Percentiles rank a stretch among this genome's conserved stretches.
phyloP scores from a whole-genome alignment of 2,797 vertebrate species.

The Botia almorhae region DNA sequence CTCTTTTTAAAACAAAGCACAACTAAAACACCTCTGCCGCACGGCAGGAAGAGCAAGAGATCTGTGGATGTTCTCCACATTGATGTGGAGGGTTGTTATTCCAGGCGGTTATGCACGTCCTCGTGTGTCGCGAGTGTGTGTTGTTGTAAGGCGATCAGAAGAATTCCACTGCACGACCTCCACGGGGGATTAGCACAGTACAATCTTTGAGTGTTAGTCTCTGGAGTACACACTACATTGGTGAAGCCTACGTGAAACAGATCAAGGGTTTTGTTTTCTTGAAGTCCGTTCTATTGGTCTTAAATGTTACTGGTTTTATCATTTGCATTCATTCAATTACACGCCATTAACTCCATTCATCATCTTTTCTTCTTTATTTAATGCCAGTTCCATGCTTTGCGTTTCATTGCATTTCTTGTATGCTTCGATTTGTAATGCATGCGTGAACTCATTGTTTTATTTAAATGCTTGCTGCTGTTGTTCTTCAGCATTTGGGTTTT shows the following conservation, averaged over 20 bases:
- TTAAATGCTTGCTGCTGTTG: slow-evolving; percentile 28
- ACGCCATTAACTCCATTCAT: not conserved
- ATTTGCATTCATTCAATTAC: not conserved
- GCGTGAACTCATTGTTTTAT: slow-evolving; percentile 32
- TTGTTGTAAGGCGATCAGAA: slow-evolving; percentile 28
- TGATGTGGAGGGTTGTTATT: slow-evolving; percentile 45
- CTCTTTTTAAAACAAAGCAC: slow-evolving; percentile 8
- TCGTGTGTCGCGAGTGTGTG: slow-evolving; percentile 11
- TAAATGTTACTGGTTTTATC: not conserved
- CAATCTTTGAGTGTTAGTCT: slow-evolving; percentile 6
- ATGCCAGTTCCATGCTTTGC: slow-evolving; percentile 26
- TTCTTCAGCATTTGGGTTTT: slow-evolving; percentile 37
- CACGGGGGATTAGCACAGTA: slow-evolving; percentile 30
- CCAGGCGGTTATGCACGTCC: not conserved
- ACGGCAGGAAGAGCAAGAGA: not conserved
- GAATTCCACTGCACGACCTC: slow-evolving; percentile 51
- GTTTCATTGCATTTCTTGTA: slow-evolving; percentile 20
- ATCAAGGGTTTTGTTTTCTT: not conserved
- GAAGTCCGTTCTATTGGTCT: not conserved
- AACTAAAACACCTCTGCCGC: not conserved
- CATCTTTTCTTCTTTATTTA: slow-evolving; percentile 26
- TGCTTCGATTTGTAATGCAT: slow-evolving; percentile 18
- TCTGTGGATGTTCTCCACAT: slow-evolving; percentile 20
- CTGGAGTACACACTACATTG: not conserved
- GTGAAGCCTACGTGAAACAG: not conserved